phyloP scores from a whole-genome alignment of 2,113 vertebrate genomes.

The Rhinoderma darwinii region DNA sequence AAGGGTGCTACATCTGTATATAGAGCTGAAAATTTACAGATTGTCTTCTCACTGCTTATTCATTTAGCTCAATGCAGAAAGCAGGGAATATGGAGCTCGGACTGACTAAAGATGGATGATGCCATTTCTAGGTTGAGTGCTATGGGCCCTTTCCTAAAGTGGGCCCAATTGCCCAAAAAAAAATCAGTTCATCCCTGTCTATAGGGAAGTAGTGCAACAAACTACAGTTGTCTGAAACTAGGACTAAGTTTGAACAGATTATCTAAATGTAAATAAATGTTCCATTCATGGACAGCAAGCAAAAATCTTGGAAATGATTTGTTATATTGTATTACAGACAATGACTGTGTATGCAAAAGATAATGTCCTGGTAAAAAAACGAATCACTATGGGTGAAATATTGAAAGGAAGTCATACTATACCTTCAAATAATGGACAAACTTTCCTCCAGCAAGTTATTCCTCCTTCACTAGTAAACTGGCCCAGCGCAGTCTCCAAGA shows the following conservation, averaged over 20 bases:
- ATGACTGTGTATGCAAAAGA: neutral
- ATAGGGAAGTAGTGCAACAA: too few relatives aligned
- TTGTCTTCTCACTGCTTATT: too few relatives aligned
- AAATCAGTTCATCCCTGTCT: too few relatives aligned
- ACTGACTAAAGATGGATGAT: too few relatives aligned
- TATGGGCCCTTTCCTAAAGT: too few relatives aligned
- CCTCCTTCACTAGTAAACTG: slow-evolving; percentile 98
- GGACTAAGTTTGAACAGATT: neutral
- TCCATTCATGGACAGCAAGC: neutral
- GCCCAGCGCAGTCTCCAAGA: slow-evolving; percentile 95
- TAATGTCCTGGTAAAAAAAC: neutral
- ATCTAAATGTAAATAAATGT: neutral
- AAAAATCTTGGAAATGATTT: neutral
- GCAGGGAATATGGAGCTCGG: too few relatives aligned
- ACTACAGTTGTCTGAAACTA: neutral
- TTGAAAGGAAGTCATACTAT: slow-evolving; percentile 50
- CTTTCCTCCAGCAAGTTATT: slow-evolving; percentile 97
- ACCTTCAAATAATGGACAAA: slow-evolving; percentile 98
- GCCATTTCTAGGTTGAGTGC: too few relatives aligned
- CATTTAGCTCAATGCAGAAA: too few relatives aligned
- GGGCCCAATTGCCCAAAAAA: too few relatives aligned
- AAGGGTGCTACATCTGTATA: too few relatives aligned
- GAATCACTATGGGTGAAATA: neutral
- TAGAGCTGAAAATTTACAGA: too few relatives aligned
- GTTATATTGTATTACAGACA: neutral